Evolutionary conservation across 2,113 vertebrate genomes (phyloP).

Genomic region (Catharus fuscescens): DNA sequence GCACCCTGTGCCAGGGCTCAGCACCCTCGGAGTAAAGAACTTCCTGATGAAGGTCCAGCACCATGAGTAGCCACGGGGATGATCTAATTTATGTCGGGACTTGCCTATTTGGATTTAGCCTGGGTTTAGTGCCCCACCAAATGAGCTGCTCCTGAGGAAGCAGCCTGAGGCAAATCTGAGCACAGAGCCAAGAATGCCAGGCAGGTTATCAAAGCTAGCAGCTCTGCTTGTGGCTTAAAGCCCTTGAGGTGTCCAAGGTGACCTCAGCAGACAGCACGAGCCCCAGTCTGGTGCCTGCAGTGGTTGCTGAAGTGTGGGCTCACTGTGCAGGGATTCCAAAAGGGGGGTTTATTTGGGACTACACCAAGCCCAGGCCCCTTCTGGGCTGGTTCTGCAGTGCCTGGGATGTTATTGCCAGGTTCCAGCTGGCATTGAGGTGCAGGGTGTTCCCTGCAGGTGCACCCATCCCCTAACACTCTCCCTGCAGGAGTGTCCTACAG

Average conservation of each 20-base stretch:
- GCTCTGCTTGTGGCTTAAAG: neutral
- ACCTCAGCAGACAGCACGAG: rapidly evolving
- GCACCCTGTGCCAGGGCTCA: neutral
- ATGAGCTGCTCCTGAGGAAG: neutral
- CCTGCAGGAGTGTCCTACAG: neutral
- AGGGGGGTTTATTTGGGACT: neutral
- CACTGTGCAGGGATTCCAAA: neutral
- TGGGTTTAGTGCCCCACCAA: neutral
- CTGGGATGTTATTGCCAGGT: neutral
- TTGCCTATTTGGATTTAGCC: neutral
- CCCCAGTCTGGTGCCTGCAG: neutral
- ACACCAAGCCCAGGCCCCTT: neutral
- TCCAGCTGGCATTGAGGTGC: neutral
- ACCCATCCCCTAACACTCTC: neutral
- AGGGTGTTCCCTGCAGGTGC: neutral
- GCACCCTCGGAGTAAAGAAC: neutral
- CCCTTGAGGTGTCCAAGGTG: neutral
- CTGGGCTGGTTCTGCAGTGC: neutral
- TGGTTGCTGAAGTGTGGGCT: neutral
- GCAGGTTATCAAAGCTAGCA: neutral
- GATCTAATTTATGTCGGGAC: neutral
- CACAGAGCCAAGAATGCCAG: neutral
- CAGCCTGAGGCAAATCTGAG: neutral
- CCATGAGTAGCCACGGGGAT: neutral
- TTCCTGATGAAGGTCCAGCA: neutral